Conservation (phyloP, 2,797 vertebrate genomes). For the Peromyscus aztecus region DNA sequence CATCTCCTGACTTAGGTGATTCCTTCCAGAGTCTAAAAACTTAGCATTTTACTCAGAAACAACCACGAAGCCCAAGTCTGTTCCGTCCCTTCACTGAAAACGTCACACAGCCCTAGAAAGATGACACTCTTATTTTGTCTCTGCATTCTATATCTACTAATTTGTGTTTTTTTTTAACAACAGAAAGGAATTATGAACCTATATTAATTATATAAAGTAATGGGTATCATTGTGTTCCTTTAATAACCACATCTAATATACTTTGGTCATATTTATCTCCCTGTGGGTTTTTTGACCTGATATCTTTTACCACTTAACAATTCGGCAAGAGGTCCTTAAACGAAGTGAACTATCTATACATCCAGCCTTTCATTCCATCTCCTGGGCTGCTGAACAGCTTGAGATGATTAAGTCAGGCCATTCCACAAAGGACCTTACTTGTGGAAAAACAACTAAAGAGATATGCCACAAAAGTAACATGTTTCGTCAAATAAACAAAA, state of each 20-base stretch:
- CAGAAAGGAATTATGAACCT: not conserved
- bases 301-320: not conserved
- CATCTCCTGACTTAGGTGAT: not conserved
- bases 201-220: not conserved
- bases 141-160: not conserved
- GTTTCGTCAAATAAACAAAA: not conserved
- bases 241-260: not conserved
- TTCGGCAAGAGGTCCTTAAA: not conserved
- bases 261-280: not conserved
- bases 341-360: not conserved
- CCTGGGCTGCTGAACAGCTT: not conserved
- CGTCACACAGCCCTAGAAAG: not conserved
- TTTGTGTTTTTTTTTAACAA: not conserved
- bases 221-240: not conserved
- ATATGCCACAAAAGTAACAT: constrained; percentile 35
- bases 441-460: constrained; percentile 39
- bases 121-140: not conserved
- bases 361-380: not conserved
- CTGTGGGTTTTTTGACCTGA: not conserved
- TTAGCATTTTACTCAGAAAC: constrained; percentile 41
- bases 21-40: constrained; percentile 10
- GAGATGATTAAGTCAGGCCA: not conserved
- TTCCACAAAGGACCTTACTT: not conserved
- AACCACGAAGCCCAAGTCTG: not conserved
- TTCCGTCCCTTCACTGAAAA: not conserved